Base-by-base conservation (phyloP, 1,140 invertebrate species). In the Drosophila tsacasi region DNA sequence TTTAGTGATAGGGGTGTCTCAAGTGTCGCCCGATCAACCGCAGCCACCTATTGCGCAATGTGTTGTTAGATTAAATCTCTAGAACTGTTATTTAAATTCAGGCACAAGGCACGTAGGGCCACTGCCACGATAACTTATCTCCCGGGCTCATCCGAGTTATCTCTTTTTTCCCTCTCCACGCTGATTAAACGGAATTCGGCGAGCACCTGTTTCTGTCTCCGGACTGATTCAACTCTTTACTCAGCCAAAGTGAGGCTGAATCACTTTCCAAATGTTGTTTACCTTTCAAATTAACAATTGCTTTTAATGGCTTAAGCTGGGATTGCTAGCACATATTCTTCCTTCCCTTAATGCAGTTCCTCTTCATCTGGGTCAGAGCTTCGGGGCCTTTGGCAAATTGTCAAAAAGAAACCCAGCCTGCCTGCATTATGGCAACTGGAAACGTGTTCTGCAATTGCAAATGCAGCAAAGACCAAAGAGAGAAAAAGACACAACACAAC, bases 61-160 rank as follows among this genome's bases (percentile, higher is more conserved):
- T 69, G 30, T 30, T 52, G 47, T 44, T 62, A 78, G 64, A 71
- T 71, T 71, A 71, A 68, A 78, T 69, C 57, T 77, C 32, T 32
- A 49, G 49, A 61, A 68, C 50, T 39, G 35, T 46, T 69, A 78
- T 78, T 78, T 62, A 78, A 78, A 78, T 78, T 62, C 50, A 32
- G 58, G 57, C 40, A 32, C 49, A 35, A 27, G 76, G 42, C 40
- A 50, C 64, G 63, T 77, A 77, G 64, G 63, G 37, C 27, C 54
- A 32, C 19, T 55, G 23, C 27, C 42, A 52, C 39, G 75, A 78
- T 78, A 77, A 44, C 64, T 23, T 78, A 78, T 78, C 75, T 77
- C 44, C 10, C 23, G 32, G 13, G 23, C 58, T 75, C 72, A 76
- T 76, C 71, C 42, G 19, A 55, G 47, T 57, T 77, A 77, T 77